Percentiles rank a stretch among this genome's conserved stretches.
These are phyloP conservation scores for Babyrousa celebensis DNA, from an alignment of 2,797 vertebrate genomes.

Conservation along the genomic window DNA sequence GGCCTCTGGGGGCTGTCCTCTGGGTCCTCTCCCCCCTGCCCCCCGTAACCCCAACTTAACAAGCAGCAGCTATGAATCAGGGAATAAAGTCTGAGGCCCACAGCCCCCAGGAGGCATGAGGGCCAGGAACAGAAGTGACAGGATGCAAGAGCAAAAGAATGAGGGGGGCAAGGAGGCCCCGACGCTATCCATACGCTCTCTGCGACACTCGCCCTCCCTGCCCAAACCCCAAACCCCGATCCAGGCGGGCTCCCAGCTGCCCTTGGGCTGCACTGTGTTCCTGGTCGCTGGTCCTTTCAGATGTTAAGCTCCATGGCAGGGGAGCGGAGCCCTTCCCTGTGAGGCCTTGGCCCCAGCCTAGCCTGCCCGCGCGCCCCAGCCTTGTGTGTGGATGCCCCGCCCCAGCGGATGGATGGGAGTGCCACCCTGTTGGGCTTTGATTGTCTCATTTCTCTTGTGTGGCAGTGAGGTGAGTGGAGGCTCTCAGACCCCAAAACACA, in stretches of 20 bases:
- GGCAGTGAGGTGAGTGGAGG: constrained; percentile 78
- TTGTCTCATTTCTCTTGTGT: constrained; percentile 64
- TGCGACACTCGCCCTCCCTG: background rate
- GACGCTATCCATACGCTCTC: background rate
- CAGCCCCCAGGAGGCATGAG: constrained; percentile 51
- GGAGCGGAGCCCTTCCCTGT: background rate
- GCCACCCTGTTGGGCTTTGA: constrained; percentile 42
- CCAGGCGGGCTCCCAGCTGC: constrained; percentile 1
- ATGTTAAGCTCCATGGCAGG: constrained; percentile 20
- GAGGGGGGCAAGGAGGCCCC: constrained; percentile 24
- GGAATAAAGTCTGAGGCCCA: constrained; percentile 51
- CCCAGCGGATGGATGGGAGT: background rate
- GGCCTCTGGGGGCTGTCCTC: constrained; percentile 53
- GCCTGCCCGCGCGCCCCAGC: constrained; percentile 18
- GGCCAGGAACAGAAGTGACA: constrained; percentile 73
- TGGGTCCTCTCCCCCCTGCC: constrained; percentile 39
- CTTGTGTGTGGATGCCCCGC: background rate
- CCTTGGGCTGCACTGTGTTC: background rate
- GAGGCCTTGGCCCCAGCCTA: background rate
- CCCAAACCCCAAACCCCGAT: background rate
- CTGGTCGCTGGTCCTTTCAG: background rate
- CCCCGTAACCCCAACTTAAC: constrained; percentile 78
- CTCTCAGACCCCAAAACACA: constrained; percentile 24
- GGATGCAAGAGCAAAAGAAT: constrained; percentile 72
- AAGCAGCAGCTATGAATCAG: constrained; percentile 76